A percentile compares a stretch with the other conserved stretches of the same genome.
phyloP scores from a whole-genome alignment of 2,113 vertebrate genomes.

The Cygnus atratus region DNA sequence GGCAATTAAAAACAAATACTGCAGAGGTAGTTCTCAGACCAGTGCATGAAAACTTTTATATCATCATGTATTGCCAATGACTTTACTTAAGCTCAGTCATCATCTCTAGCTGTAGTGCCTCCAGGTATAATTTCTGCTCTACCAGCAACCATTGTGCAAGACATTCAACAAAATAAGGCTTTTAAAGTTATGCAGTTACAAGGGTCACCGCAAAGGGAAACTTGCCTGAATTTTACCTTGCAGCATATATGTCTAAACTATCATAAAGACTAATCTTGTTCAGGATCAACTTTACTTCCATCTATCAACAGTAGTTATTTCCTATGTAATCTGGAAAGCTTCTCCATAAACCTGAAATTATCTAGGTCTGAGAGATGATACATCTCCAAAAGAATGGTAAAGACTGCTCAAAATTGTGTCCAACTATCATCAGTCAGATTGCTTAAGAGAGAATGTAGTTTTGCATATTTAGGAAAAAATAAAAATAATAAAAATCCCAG shows the following conservation, averaged over 20 bases:
- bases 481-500: background rate
- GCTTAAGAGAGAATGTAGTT: background rate
- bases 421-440: background rate
- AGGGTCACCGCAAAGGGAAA: background rate
- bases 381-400: background rate
- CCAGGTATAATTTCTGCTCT: background rate
- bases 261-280: background rate
- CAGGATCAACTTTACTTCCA: background rate
- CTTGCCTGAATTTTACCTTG: background rate
- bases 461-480: background rate
- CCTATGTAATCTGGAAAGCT: background rate
- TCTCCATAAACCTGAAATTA: background rate
- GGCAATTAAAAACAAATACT: background rate
- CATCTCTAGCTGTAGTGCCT: background rate
- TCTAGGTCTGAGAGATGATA: background rate
- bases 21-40: background rate
- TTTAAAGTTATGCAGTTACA: background rate
- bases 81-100: background rate
- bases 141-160: background rate
- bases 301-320: background rate
- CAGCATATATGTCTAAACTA: background rate
- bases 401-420: background rate
- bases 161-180: background rate
- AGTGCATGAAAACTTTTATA: background rate
- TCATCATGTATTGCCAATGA: background rate